A percentile compares a stretch with the other conserved stretches of the same genome.
Evolutionary conservation across 2,797 vertebrate genomes (phyloP).

Genomic region (Peromyscus nudipes): DNA sequence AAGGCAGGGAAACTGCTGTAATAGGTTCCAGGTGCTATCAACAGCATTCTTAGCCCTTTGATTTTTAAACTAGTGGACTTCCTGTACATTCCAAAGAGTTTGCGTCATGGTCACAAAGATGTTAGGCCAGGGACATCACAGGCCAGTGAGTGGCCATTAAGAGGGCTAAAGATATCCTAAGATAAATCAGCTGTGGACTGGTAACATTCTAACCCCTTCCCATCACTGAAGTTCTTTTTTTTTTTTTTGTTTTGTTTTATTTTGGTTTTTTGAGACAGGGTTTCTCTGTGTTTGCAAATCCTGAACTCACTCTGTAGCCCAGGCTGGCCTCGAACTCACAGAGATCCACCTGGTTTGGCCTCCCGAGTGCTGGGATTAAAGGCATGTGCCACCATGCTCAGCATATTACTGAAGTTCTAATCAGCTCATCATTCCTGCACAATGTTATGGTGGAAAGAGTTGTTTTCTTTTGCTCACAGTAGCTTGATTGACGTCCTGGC

Average conservation of each 20-base stretch:
- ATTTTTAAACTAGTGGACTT: background rate
- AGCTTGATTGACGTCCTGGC: background rate
- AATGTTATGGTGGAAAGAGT: background rate
- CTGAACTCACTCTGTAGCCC: no score
- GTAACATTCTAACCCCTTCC: background rate
- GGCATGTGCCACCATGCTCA: no score
- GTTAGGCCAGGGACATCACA: background rate
- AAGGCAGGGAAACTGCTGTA: no score
- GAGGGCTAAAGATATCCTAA: background rate
- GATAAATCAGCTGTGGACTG: background rate
- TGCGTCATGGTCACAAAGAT: background rate
- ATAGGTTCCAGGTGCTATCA: no score
- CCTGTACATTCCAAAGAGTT: background rate
- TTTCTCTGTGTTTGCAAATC: no score
- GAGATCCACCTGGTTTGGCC: no score
- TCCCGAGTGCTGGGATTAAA: no score
- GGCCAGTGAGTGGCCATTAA: background rate
- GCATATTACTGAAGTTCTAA: background rate
- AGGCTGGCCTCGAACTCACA: no score
- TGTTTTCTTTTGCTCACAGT: background rate
- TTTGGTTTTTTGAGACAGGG: no score
- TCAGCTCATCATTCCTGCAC: background rate
- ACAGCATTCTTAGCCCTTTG: background rate
- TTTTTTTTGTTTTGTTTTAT: no score
- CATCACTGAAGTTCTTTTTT: background rate